Base-by-base conservation (phyloP, 2,888 invertebrate genomes). In the Lithodes maja region DNA sequence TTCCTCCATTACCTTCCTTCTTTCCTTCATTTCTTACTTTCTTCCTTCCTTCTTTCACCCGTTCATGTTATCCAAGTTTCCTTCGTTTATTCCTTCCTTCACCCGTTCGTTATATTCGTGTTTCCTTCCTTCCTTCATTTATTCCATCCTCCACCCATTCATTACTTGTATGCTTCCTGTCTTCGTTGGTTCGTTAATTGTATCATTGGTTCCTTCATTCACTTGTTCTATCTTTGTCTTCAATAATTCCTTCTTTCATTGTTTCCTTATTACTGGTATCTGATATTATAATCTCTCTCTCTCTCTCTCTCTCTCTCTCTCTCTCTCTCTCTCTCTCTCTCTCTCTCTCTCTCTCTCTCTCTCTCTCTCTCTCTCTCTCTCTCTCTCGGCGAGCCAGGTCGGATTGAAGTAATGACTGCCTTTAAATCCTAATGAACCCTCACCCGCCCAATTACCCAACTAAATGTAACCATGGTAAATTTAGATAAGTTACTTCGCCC, bases 1-100 rank as follows among this genome's bases (percentile, higher is more conserved):
- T 3, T 17, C 49, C 49, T 9, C 3, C 17, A 7, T 77, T 17
- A 74, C 15, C 1, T 3, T n/a, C n/a, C 74, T 74, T 74, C 74
- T n/a, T 17, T 33, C 33, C 15, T 17, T 3, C 17, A 15, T n/a
- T 74, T 74, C 74, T n/a, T 17, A 74, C 74, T n/a, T n/a, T 74
- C 52, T 78, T n/a, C 2, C 52, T 78, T 9, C 49, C n/a, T n/a
- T 52, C 78, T 78, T 52, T 78, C 74, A 15, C 74, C n/a, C 74
- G 3, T n/a, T n/a, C 50, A 3, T 78, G 3, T 52, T 52, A 52
- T 15, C 52, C 78, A 2, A n/a, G n/a, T 17, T 1, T 2, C 17
- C 33, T 33, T 33, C 33, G 33, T 33, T 33, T 33, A 33, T 33
- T 33, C 33, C 33, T 33, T 33, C 33, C 33, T 17, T 55, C 1